phyloP scores from a whole-genome alignment of 2,888 invertebrate genomes.

The Lasioglossum oenotherae region DNA sequence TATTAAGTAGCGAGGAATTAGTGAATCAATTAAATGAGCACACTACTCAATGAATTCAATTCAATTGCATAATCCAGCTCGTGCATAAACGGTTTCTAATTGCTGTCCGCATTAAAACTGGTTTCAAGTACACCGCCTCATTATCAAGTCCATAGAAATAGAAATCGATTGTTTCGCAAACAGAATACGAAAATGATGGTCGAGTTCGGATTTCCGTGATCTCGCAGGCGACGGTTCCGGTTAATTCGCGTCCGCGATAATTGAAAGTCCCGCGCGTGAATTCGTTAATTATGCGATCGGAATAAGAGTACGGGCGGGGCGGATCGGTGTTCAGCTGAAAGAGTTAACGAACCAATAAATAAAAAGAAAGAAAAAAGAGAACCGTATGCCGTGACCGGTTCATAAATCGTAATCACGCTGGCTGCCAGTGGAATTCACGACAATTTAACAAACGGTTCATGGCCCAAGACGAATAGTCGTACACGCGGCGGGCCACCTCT shows the following conservation, averaged over 20 bases:
- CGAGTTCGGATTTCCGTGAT: background rate
- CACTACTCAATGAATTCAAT: too few relatives aligned
- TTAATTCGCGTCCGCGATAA: slow-evolving; percentile 23
- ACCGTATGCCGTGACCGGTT: slow-evolving; percentile 69
- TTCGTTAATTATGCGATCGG: slow-evolving; percentile 60
- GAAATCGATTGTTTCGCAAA: too few relatives aligned
- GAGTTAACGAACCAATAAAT: slow-evolving; percentile 8
- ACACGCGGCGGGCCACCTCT: background rate
- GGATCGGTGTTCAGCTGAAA: slow-evolving; percentile 5
- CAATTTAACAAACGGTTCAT: slow-evolving; percentile 73
- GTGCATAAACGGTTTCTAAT: too few relatives aligned
- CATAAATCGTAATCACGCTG: slow-evolving; percentile 79
- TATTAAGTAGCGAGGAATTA: too few relatives aligned
- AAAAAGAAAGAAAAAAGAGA: slow-evolving; percentile 73
- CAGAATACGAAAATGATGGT: too few relatives aligned
- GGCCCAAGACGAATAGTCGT: slow-evolving; percentile 42
- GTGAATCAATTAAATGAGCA: too few relatives aligned
- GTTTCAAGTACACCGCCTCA: too few relatives aligned
- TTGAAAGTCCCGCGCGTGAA: slow-evolving; percentile 29
- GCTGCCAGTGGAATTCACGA: slow-evolving; percentile 70
- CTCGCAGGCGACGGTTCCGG: background rate
- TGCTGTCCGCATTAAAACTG: too few relatives aligned
- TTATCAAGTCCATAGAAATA: too few relatives aligned
- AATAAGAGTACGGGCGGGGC: slow-evolving; percentile 3
- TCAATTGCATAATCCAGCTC: too few relatives aligned